These are phyloP conservation scores for Gadopsis bispinosus DNA, from an alignment of 2,797 vertebrate species.

Conservation along the genomic window DNA sequence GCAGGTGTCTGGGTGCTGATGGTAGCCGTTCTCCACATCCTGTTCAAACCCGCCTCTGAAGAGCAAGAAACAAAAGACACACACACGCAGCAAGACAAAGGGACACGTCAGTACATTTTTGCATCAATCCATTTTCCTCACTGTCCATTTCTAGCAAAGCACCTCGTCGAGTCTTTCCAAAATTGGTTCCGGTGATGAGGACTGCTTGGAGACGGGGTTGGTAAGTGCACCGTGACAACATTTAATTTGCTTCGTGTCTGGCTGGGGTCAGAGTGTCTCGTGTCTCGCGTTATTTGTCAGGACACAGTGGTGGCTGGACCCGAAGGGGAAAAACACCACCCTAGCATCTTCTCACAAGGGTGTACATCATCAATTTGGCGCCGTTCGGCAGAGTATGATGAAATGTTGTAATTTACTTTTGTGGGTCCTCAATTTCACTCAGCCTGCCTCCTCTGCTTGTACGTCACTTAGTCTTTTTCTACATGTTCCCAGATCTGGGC, in stretches of 20 bases:
- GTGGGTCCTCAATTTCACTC: slow-evolving; percentile 41
- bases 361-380: slow-evolving; percentile 12
- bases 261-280: slow-evolving; percentile 43
- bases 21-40: slow-evolving; percentile 83
- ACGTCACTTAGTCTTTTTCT: slow-evolving; percentile 33
- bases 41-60: slow-evolving; percentile 87
- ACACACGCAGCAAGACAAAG: slow-evolving; percentile 43
- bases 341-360: slow-evolving; percentile 27
- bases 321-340: slow-evolving; percentile 8
- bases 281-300: background rate
- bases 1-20: slow-evolving; percentile 83
- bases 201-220: slow-evolving; percentile 25
- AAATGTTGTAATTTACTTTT: slow-evolving; percentile 42
- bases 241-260: slow-evolving; percentile 54
- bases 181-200: slow-evolving; percentile 52
- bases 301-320: slow-evolving; percentile 3
- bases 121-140: slow-evolving; percentile 56
- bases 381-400: slow-evolving; percentile 35
- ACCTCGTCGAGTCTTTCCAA: slow-evolving; percentile 45
- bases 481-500: background rate
- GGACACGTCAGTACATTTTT: slow-evolving; percentile 56
- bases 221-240: slow-evolving; percentile 25
- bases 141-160: slow-evolving; percentile 54
- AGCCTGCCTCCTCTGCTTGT: background rate
- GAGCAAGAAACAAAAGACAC: slow-evolving; percentile 40